Base-by-base conservation (phyloP, 2,797 vertebrate genomes). In the Schizothorax lantsangensis region DNA sequence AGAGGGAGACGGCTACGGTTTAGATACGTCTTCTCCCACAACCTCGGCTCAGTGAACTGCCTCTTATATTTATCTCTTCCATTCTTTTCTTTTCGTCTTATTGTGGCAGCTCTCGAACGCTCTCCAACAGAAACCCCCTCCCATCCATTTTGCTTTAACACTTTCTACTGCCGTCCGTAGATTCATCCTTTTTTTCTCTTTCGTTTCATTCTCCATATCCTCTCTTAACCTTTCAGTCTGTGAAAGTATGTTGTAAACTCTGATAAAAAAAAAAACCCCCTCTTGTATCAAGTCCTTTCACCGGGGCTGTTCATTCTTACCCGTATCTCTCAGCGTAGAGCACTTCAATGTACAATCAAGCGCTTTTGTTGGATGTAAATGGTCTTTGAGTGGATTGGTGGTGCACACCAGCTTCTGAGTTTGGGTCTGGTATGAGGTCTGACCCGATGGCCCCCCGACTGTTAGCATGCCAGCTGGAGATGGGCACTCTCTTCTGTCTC, bases 401-500 rank as follows among this genome's bases (percentile, higher is more conserved):
- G 57, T 83, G 45, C 64, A 79, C 69, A 82, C 40, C 84, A 73
- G 26, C 23, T 54, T 83, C 81, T 79, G 74, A 83, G 66, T 72
- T 72, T 54, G 49, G 47, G 64, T 38, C 66, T 83, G 79, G 74
- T 74, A 83, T 86, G 74, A 77, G 80, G 77, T 64, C 69, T 79
- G 74, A 86, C 74, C 80, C 36, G 26, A 59, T 83, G 84, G 66
- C 84, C 68, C 64, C 74, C 84, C 23, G 7, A 45, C 74, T 66
- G 80, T 88, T 45, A 83, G 74, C 68, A 69, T 73, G 66, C 49
- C 66, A 88, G 47, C 72, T 88, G 71, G 72, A 81, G 72, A 85
- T 82, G 87, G 83, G 62, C 79, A 79, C 36, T 45, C 68, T 80
- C 40, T 36, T 36, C 47, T 40, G 54, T 85, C 73, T 86, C 30